Conservation (phyloP, 2,797 vertebrate species). For the Balearica regulorum region DNA sequence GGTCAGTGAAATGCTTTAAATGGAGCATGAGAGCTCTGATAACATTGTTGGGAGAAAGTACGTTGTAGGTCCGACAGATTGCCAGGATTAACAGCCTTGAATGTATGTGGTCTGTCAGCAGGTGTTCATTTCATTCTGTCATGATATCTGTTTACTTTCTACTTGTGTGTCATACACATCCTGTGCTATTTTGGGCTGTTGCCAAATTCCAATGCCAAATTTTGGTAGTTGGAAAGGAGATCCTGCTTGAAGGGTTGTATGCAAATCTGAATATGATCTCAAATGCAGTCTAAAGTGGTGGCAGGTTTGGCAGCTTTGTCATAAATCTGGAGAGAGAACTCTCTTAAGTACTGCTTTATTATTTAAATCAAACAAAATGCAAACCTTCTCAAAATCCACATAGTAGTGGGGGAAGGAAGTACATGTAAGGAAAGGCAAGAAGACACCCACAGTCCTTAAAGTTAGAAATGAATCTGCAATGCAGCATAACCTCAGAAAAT, state of each 20-base stretch:
- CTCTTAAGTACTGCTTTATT: not conserved
- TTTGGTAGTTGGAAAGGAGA: slow-evolving; percentile 38
- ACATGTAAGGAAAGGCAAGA: not conserved
- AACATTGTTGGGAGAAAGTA: not conserved
- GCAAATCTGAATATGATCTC: slow-evolving; percentile 9
- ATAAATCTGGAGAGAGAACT: not conserved
- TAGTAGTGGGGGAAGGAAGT: not conserved
- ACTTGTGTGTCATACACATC: slow-evolving; percentile 33
- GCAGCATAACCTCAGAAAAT: not conserved
- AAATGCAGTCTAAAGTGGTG: not conserved
- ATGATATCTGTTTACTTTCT: slow-evolving; percentile 49
- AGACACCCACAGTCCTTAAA: not conserved
- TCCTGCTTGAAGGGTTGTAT: slow-evolving; percentile 12
- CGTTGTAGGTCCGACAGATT: not conserved
- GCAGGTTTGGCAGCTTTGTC: slow-evolving; percentile 38
- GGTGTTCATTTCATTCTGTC: slow-evolving; percentile 56
- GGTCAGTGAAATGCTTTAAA: slow-evolving; percentile 78
- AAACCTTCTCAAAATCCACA: not conserved
- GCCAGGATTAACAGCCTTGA: slow-evolving; percentile 21
- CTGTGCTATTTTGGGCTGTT: slow-evolving; percentile 45
- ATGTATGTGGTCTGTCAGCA: slow-evolving; percentile 41
- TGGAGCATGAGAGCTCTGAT: not conserved
- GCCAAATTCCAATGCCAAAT: slow-evolving; percentile 48
- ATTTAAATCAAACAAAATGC: not conserved
- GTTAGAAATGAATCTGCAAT: not conserved